Conservation (phyloP, 2,888 invertebrate species). For the Ormia ochracea region DNA sequence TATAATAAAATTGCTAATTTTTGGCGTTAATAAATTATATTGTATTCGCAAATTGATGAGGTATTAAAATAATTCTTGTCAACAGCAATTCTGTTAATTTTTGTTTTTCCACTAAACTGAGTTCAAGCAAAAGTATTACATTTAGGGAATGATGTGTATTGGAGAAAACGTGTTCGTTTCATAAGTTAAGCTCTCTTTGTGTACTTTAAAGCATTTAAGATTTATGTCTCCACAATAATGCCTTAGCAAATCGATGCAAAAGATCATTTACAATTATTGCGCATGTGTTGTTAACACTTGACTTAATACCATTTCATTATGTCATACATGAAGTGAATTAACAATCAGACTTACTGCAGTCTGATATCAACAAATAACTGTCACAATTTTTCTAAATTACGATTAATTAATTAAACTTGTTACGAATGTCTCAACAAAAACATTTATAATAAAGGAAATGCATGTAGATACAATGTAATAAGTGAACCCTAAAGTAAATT, state of each 20-base stretch:
- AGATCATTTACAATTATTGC: constrained; percentile 1
- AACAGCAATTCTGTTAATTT: too few species aligned
- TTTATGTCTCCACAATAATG: constrained; percentile 35
- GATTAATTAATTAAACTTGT: constrained; percentile 64
- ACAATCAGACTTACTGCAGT: not conserved
- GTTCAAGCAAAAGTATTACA: not conserved
- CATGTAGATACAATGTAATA: not conserved
- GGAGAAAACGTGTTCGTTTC: not conserved
- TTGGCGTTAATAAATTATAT: too few species aligned
- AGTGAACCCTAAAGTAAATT: not conserved
- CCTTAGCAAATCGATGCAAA: not conserved
- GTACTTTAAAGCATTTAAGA: not conserved
- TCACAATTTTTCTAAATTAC: constrained; percentile 59
- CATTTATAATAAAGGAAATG: not conserved
- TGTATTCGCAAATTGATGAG: too few species aligned
- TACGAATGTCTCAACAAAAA: constrained; percentile 51
- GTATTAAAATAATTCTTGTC: too few species aligned
- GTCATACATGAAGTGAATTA: not conserved
- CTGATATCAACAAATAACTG: constrained; percentile 42
- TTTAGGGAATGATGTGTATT: not conserved
- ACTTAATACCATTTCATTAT: constrained; percentile 33
- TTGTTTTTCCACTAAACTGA: not conserved
- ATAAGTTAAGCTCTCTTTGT: not conserved
- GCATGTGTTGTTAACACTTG: constrained; percentile 45
- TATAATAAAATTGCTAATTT: too few species aligned